Percentiles rank a stretch among this genome's conserved stretches.
phyloP scores from a whole-genome alignment of 2,797 vertebrate species.

The Chanos chanos region DNA sequence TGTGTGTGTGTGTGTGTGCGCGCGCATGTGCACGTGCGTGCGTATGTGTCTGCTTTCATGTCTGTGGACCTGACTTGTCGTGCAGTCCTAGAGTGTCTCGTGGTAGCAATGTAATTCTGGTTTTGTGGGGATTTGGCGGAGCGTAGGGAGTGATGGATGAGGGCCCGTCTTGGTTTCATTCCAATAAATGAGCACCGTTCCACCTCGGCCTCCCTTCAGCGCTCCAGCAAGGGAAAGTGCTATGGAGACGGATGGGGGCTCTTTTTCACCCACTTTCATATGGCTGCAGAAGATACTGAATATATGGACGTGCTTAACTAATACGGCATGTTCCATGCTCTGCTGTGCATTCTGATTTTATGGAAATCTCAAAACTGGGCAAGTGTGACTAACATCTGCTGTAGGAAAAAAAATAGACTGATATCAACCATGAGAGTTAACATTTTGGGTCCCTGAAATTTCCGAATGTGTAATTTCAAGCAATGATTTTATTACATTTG shows the following conservation, averaged over 20 bases:
- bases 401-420: not conserved
- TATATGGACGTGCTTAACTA: constrained; percentile 53
- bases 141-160: constrained; percentile 68
- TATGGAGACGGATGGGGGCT: constrained; percentile 64
- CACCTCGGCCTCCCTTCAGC: constrained; percentile 68
- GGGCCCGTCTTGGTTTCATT: constrained; percentile 63
- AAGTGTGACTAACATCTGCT: constrained; percentile 45
- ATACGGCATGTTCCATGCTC: constrained; percentile 54
- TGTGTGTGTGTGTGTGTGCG: not conserved
- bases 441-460: no score
- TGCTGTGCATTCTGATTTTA: constrained; percentile 53
- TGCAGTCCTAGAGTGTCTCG: not conserved
- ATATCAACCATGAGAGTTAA: not conserved
- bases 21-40: not conserved
- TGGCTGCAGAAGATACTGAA: constrained; percentile 45
- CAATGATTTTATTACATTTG: no score
- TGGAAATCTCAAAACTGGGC: constrained; percentile 41
- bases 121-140: constrained; percentile 33
- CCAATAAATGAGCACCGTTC: constrained; percentile 71
- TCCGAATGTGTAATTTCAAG: no score
- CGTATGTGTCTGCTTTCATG: not conserved
- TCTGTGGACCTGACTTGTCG: not conserved
- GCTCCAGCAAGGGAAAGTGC: constrained; percentile 44
- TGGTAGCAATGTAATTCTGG: constrained; percentile 41
- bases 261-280: constrained; percentile 9